A percentile compares a stretch with the other conserved stretches of the same genome.
phyloP scores from a whole-genome alignment of 2,888 invertebrate species.

The Maniola hyperantus region DNA sequence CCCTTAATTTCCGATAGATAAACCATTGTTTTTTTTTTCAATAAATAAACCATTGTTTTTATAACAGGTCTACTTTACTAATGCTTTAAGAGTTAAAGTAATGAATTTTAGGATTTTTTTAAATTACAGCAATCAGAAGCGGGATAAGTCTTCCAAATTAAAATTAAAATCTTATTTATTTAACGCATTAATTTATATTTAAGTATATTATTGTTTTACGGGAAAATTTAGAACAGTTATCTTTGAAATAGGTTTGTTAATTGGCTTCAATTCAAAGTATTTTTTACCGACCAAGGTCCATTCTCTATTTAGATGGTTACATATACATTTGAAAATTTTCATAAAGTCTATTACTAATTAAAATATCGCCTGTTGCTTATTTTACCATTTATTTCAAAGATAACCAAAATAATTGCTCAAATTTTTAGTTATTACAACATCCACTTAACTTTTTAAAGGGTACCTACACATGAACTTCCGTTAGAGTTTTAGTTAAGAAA shows the following conservation, averaged over 20 bases:
- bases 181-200: too few relatives aligned
- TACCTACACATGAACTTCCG: constrained; percentile 22
- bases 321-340: too few relatives aligned
- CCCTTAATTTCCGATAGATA: constrained; percentile 36
- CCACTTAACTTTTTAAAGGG: constrained; percentile 26
- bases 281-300: not conserved
- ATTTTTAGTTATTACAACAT: constrained; percentile 29
- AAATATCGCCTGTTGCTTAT: not conserved
- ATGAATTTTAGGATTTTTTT: too few relatives aligned
- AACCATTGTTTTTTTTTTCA: not conserved
- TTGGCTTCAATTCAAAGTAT: not conserved
- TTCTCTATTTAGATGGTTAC: not conserved
- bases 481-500: constrained; percentile 28
- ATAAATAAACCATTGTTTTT: too few relatives aligned
- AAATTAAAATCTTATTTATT: too few relatives aligned
- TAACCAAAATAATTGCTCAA: constrained; percentile 5
- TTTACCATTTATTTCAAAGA: constrained; percentile 24
- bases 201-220: not conserved
- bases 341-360: not conserved
- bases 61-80: too few relatives aligned
- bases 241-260: constrained; percentile 26
- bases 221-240: constrained; percentile 34
- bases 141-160: not conserved
- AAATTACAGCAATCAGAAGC: not conserved
- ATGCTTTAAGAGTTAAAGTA: too few relatives aligned